phyloP scores from a whole-genome alignment of 2,113 vertebrate genomes.

The Perca fluviatilis region DNA sequence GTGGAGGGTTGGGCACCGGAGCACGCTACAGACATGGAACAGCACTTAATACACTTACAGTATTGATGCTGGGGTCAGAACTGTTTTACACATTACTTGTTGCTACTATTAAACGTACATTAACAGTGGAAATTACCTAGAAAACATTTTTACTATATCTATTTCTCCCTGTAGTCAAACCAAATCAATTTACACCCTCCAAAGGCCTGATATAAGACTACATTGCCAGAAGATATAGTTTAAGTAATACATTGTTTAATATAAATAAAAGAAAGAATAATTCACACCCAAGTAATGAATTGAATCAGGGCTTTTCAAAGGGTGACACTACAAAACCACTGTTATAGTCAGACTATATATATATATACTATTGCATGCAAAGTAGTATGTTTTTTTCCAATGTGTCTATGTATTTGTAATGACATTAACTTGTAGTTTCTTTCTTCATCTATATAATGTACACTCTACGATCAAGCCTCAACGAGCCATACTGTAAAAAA shows the following conservation, averaged over 20 bases:
- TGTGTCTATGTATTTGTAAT: background rate
- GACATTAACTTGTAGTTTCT: background rate
- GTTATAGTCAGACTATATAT: background rate
- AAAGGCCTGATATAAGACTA: too few relatives aligned
- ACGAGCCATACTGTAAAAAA: background rate
- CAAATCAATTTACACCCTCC: background rate
- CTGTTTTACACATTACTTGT: background rate
- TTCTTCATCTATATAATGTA: background rate
- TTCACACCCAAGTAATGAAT: too few relatives aligned
- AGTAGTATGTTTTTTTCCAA: background rate
- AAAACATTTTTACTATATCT: background rate
- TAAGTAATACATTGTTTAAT: too few relatives aligned
- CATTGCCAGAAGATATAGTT: too few relatives aligned
- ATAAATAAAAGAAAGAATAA: too few relatives aligned
- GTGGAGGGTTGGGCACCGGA: conserved; percentile 4
- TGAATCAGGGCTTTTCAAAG: too few relatives aligned
- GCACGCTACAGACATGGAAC: conserved; percentile 1
- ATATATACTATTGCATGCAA: background rate
- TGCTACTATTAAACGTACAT: background rate
- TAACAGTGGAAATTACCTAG: background rate
- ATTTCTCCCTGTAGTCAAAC: background rate
- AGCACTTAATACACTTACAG: background rate
- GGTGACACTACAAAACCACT: background rate
- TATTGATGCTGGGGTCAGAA: background rate
- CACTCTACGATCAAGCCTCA: background rate